A percentile compares a stretch with the other conserved stretches of the same genome.
Conservation (phyloP, 2,113 vertebrate genomes). For the Petaurus breviceps region DNA sequence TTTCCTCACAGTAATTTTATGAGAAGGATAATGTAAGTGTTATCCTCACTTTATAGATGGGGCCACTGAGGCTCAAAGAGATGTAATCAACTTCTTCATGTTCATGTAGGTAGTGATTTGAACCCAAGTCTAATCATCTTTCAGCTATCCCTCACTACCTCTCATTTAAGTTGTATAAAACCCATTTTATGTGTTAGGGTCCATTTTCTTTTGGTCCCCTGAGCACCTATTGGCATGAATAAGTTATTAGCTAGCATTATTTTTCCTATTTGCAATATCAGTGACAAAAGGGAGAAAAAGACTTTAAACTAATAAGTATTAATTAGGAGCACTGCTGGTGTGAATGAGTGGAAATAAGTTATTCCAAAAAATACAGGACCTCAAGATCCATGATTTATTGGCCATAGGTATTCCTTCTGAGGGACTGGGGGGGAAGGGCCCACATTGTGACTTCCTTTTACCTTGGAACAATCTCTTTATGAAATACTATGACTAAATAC, state of each 20-base stretch:
- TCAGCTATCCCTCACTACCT: not conserved
- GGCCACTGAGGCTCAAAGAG: not conserved
- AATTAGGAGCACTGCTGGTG: not conserved
- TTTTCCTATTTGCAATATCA: not conserved
- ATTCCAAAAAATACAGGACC: not conserved
- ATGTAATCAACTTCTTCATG: not conserved
- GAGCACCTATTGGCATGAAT: not conserved
- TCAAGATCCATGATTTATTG: not conserved
- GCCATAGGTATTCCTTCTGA: not conserved
- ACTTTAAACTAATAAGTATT: not conserved
- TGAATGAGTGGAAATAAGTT: not conserved
- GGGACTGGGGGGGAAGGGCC: not conserved
- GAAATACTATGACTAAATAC: not conserved
- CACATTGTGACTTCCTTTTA: not conserved
- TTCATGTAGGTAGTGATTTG: not conserved
- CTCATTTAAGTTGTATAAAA: not conserved
- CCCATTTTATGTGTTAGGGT: not conserved
- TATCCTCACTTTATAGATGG: not conserved
- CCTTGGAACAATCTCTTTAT: not conserved
- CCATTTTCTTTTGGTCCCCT: not conserved
- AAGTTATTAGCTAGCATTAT: not conserved
- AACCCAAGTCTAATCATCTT: not conserved
- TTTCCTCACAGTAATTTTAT: not conserved
- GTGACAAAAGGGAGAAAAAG: not conserved
- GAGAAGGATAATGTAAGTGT: not conserved